Base-by-base conservation (phyloP, 2,113 vertebrate species). In the Brevimyrus niger region DNA sequence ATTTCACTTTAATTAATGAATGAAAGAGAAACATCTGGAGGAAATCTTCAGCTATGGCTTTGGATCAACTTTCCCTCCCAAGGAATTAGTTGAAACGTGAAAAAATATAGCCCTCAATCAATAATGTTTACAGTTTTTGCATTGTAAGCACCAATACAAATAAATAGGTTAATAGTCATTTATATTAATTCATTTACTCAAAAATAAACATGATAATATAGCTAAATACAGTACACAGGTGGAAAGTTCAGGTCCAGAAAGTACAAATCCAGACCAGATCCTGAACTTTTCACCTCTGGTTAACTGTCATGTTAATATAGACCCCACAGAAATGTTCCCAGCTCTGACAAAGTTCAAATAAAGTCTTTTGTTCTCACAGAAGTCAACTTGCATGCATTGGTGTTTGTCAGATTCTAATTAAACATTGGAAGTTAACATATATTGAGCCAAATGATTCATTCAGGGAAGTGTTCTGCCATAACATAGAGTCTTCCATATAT, bases 351-450 rank as follows among this genome's bases (percentile, higher is more conserved):
- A 95, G 47, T 92, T 97, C 88, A 84, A 91, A 82, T n/a, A n/a
- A 93, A 92, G 50, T 93, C 92, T 23, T 90, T 88, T 55, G 3
- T 95, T 86, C 91, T 96, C 82, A 92, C 95, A 9, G 95, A 96
- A 27, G 61, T 69, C 10, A 69, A 69, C 61, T 69, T 69, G 61
- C 61, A 69, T 69, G 61, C 61, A 69, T 69, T 31, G 27, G 9
- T 27, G n/a, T 11, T n/a, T n/a, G 4, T n/a, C 58, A 65, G 58
- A 65, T 27, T 65, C 23, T 11, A 27, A 65, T 65, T 65, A 65
- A 65, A 69, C 9, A 69, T n/a, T 69, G 61, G n/a, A 69, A 69
- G 31, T 31, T 13, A 27, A 3, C 10, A 0, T 31, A 69, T 69
- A 11, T 31, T n/a, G 3, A 69, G 61, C 61, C 10, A 3, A 69